phyloP scores from a whole-genome alignment of 2,888 invertebrate species.

The Synergus itoensis region DNA sequence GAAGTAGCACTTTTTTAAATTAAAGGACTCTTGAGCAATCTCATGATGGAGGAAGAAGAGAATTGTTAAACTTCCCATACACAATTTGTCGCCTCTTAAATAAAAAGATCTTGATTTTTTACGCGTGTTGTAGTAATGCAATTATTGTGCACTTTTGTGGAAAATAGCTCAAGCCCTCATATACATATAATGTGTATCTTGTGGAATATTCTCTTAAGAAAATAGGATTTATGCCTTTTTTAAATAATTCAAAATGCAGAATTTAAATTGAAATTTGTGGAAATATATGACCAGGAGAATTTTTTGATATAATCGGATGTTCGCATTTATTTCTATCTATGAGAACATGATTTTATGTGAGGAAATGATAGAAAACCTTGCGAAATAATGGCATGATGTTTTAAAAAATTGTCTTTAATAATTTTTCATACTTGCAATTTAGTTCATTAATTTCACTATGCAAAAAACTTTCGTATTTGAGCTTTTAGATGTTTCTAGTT shows the following conservation, averaged over 20 bases:
- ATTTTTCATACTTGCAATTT: no score
- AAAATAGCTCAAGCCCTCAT: neutral
- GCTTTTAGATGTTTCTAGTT: no score
- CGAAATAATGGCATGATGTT: no score
- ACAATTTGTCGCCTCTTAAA: neutral
- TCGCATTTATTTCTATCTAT: no score
- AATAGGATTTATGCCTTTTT: no score
- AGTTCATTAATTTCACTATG: no score
- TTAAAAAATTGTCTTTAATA: no score
- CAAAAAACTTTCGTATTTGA: no score
- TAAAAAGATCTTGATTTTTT: neutral
- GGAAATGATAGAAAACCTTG: no score
- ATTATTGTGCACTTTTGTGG: neutral
- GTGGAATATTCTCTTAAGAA: no score
- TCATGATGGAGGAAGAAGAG: neutral
- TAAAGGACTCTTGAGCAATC: slow-evolving; percentile 9
- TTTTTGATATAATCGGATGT: neutral
- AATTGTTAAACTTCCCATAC: neutral
- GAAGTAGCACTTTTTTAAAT: slow-evolving; percentile 13
- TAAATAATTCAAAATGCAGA: neutral
- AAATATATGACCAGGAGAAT: neutral
- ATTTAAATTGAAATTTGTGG: neutral
- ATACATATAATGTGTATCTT: no score
- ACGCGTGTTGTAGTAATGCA: neutral
- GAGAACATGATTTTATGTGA: no score